Base-by-base conservation (phyloP, 2,797 vertebrate species). In the Tinamus major region DNA sequence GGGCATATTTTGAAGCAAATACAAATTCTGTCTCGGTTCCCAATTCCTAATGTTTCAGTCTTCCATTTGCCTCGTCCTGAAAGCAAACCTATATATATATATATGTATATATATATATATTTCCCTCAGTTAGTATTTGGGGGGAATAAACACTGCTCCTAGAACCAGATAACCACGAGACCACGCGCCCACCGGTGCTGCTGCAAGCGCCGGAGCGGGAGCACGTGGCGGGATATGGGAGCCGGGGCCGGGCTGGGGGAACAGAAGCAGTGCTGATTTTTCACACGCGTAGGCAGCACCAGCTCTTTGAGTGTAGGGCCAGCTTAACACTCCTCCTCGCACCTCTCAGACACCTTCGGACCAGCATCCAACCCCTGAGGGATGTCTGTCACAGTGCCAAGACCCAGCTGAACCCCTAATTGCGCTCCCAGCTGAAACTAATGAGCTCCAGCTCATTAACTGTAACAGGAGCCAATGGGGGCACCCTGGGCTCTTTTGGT, bases 141-240 rank as follows among this genome's bases (percentile, higher is more conserved):
- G 70, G 77, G 89, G 53, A 33, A 33, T 53, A 44, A 79, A 39
- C 12, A 0, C 1, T 69, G 37, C 42, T 79, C 46, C 63, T 64
- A 19, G 35, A 27, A 59, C 10, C 21, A 0, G 1, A 69, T 59
- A 63, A 86, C 77, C 61, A 85, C 55, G 0, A 35, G 64, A 76
- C 3, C 1, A 0, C 13, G 33, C 0, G 0, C 0, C 0, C 8
- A 15, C 35, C 12, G 31, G 33, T 3, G 3, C 44, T 39, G 24
- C 14, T 2, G 0, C 33, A 61, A 69, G 44, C 59, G 44, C 12
- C 16, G 35, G 35, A 44, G 64, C 27, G 21, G 83, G 58, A 56
- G 15, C 35, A 33, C 9, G 7, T 44, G 31, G 33, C 3, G 24
- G 42, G 61, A 74, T 1, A 4, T 4, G 14, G 56, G 67, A 70